Percentiles rank a stretch among this genome's conserved stretches.
Evolutionary conservation across 2,113 vertebrate species (phyloP).

Genomic region (Agapornis roseicollis): DNA sequence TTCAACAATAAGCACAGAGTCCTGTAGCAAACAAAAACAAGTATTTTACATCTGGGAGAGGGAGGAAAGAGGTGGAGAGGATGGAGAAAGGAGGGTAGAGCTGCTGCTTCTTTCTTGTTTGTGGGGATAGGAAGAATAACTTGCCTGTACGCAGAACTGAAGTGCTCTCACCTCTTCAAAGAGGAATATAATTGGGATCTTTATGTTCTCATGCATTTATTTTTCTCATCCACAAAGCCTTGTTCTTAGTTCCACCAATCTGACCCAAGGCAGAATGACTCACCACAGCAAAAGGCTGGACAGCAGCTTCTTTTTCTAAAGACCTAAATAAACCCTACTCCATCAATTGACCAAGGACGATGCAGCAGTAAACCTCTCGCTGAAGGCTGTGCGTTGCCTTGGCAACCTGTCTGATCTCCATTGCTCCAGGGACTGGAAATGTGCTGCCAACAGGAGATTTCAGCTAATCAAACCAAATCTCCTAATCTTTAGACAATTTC

Average conservation of each 20-base stretch:
- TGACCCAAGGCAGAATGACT: slow-evolving; percentile 58
- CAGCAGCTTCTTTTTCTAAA: slow-evolving; percentile 39
- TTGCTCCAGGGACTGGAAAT: slow-evolving; percentile 52
- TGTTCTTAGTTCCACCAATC: background rate
- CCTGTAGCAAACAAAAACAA: background rate
- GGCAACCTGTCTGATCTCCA: slow-evolving; percentile 66
- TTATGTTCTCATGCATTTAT: background rate
- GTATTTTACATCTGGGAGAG: background rate
- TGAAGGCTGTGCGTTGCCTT: slow-evolving; percentile 64
- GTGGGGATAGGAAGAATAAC: background rate
- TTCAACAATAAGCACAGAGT: background rate
- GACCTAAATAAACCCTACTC: slow-evolving; percentile 65
- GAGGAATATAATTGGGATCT: slow-evolving; percentile 5
- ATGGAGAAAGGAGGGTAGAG: background rate
- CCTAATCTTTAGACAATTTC: slow-evolving; percentile 15
- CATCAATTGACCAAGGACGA: slow-evolving; percentile 68
- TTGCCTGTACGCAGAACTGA: background rate
- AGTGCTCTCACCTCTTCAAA: slow-evolving; percentile 15
- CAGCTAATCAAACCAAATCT: slow-evolving; percentile 57
- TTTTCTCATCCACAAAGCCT: slow-evolving; percentile 28
- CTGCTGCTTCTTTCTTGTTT: background rate
- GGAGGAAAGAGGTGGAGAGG: background rate
- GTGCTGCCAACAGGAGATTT: slow-evolving; percentile 48
- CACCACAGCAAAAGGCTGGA: slow-evolving; percentile 48
- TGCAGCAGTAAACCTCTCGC: slow-evolving; percentile 59